Percentiles rank a stretch among this genome's conserved stretches.
phyloP scores from a whole-genome alignment of 2,113 vertebrate species.

The Mesocricetus auratus region DNA sequence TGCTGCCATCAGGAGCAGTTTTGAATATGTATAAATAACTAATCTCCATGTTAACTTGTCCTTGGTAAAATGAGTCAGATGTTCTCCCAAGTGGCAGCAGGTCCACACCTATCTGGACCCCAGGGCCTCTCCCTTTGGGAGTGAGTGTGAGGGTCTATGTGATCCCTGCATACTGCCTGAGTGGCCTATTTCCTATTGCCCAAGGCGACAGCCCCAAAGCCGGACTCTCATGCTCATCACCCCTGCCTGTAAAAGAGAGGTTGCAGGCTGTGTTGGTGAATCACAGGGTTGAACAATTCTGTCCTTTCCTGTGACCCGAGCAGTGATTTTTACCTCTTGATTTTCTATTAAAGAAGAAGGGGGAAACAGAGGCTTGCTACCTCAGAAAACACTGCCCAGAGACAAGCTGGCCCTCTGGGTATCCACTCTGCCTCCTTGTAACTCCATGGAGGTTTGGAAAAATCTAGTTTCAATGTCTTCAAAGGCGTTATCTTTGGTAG shows the following conservation, averaged over 20 bases:
- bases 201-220: neutral
- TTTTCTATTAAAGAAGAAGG: neutral
- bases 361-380: neutral
- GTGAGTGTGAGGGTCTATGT: neutral
- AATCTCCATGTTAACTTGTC: neutral
- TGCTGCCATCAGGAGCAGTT: neutral
- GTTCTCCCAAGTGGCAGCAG: neutral
- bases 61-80: neutral
- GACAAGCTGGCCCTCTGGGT: neutral
- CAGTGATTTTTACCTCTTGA: neutral
- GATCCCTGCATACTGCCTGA: neutral
- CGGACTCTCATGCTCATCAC: neutral
- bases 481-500: conserved; percentile 42
- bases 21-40: neutral
- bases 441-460: neutral
- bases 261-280: neutral
- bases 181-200: neutral
- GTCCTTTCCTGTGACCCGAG: conserved; percentile 28
- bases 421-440: neutral
- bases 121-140: neutral
- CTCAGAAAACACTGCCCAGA: conserved; percentile 20
- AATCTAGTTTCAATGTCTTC: conserved; percentile 16
- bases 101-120: neutral
- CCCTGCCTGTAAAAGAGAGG: neutral
- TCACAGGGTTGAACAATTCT: neutral